Percentiles rank a stretch among this genome's conserved stretches.
These are phyloP conservation scores for Pempheris klunzingeri DNA, from an alignment of 2,797 vertebrate genomes.

Conservation along the genomic window DNA sequence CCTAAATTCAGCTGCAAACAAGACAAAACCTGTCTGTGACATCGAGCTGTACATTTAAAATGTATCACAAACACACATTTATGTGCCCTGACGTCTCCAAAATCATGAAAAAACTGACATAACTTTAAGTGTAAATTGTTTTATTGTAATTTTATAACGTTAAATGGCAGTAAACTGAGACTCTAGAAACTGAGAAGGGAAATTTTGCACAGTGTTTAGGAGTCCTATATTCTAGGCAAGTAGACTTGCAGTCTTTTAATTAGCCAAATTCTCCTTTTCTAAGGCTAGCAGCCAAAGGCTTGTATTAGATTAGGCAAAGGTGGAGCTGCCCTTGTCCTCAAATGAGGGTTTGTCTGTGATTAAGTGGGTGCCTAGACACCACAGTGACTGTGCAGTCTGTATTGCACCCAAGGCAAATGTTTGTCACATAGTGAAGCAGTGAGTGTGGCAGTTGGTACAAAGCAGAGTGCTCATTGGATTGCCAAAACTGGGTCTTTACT, in stretches of 20 bases:
- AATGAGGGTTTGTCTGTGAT: constrained; percentile 54
- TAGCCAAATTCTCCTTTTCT: constrained; percentile 60
- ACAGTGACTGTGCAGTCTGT: constrained; percentile 50
- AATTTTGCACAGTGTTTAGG: constrained; percentile 56
- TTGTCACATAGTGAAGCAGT: constrained; percentile 47
- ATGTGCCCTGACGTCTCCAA: neutral
- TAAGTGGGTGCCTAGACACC: constrained; percentile 45
- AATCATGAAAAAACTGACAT: constrained; percentile 4
- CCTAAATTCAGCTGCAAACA: constrained; percentile 32
- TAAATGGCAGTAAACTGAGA: constrained; percentile 50
- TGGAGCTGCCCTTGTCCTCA: constrained; percentile 67
- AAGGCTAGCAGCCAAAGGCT: constrained; percentile 73
- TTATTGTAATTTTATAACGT: constrained; percentile 24
- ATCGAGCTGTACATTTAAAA: constrained; percentile 13
- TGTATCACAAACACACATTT: constrained; percentile 6
- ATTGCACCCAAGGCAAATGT: constrained; percentile 51
- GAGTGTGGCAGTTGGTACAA: constrained; percentile 35
- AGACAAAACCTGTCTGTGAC: constrained; percentile 16
- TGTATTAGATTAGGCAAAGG: constrained; percentile 58
- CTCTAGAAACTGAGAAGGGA: constrained; percentile 37
- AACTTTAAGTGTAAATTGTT: neutral
- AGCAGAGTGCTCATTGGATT: constrained; percentile 33
- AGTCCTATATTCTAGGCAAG: constrained; percentile 39
- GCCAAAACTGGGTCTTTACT: constrained; percentile 13
- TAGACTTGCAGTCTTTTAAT: constrained; percentile 51